These are phyloP conservation scores for Passer domesticus DNA, from an alignment of 2,113 vertebrate species.

Conservation along the genomic window DNA sequence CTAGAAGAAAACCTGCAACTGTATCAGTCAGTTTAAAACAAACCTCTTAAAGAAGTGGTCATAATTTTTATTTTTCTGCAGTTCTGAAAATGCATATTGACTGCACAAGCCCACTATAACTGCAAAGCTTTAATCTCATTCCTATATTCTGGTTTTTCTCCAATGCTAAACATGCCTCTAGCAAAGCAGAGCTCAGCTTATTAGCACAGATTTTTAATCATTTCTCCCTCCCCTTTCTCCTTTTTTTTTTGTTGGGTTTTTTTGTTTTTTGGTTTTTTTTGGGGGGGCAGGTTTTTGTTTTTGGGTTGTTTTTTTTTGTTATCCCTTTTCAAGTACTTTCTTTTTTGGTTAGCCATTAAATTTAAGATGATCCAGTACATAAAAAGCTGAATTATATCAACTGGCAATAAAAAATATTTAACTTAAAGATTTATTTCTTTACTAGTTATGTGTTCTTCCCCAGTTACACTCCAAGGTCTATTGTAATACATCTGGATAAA, in stretches of 20 bases:
- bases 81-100: neutral
- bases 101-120: neutral
- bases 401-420: neutral
- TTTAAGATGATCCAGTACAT: neutral
- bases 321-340: neutral
- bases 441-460: neutral
- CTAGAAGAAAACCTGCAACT: neutral
- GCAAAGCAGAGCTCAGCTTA: slow-evolving; percentile 22
- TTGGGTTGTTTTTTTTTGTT: neutral
- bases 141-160: neutral
- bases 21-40: neutral
- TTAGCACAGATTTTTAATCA: neutral
- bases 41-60: neutral
- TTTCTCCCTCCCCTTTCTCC: neutral
- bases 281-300: too few relatives aligned
- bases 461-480: neutral
- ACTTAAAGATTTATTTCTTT: slow-evolving; percentile 24
- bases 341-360: neutral
- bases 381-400: neutral
- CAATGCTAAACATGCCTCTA: neutral
- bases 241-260: neutral
- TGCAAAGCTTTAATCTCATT: neutral
- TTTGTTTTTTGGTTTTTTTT: too few relatives aligned
- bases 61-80: neutral
- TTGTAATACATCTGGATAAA: slow-evolving; percentile 20